Base-by-base conservation (phyloP, 2,113 vertebrate species). In the Tympanuchus pallidicinctus region DNA sequence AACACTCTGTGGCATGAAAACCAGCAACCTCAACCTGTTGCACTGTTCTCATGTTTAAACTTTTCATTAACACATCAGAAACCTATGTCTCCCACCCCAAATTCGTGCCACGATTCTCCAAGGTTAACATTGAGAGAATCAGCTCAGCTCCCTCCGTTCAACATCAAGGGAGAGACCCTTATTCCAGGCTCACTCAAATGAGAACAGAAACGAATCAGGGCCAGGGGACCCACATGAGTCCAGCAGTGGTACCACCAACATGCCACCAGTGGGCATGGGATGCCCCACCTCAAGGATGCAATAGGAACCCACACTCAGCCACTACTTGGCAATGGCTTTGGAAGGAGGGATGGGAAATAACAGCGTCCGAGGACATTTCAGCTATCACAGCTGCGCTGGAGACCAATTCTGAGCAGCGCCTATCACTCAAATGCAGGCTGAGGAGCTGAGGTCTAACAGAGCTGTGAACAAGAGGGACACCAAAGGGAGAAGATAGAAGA, bases 401-500 rank as follows among this genome's bases (percentile, higher is more conserved):
- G 14, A 11, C 10, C 36, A 38, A 40, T 48, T 69, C 34, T 30
- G 43, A 20, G 32, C 66, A 77, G 74, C 0, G 0, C 45, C 60
- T 77, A 63, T 66, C n/a, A 10, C 50, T 74, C 21, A 5, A 83
- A 2, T 0, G 1, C 50, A 90, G 69, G 59, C 32, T 0, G 7
- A 48, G 30, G 5, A 71, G 25, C 0, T 50, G 47, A 24, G 43
- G 38, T 71, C 80, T 78, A 57, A 36, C 21, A 21, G 54, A 81
- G 93, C 75, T 92, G 73, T 86, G 66, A 88, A 86, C 0, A 7
- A 90, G 74, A 69, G 40, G 27, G 13, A 83, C n/a, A 72, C 2
- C 40, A 89, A 93, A 81, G 43, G 27, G 48, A 75, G 74, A 73
- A 92, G 50, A 82, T 16, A 11, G 88, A 77, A 88, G 32, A 91